phyloP scores from a whole-genome alignment of 30 jellyfish, hydroid and myxozoan species.

The Pseudorhiza aurosa region DNA sequence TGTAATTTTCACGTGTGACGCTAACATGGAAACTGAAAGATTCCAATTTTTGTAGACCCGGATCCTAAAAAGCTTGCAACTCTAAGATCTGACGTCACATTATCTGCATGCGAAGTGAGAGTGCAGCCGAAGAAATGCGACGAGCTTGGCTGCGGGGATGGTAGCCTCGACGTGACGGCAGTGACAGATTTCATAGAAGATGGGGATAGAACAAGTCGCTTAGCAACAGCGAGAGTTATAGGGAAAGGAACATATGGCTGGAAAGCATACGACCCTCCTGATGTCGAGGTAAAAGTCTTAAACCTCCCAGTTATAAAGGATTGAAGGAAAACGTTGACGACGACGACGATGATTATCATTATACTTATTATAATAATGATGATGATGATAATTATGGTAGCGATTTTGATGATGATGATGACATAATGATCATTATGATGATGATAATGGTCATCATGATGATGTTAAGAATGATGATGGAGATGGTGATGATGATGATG shows the following conservation, averaged over 20 bases:
- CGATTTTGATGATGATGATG: no score
- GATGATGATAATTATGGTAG: no score
- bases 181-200: constrained; percentile 65
- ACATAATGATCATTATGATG: no score
- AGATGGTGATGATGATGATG: no score
- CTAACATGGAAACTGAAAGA: no score
- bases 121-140: constrained; percentile 28
- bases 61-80: constrained; percentile 79
- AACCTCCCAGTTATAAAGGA: no score
- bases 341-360: no score
- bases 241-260: constrained; percentile 68
- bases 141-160: constrained; percentile 50
- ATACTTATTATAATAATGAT: no score
- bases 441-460: no score
- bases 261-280: constrained; percentile 73
- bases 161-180: constrained; percentile 50
- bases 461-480: no score
- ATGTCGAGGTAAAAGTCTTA: constrained; percentile 32
- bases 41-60: constrained; percentile 69
- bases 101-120: constrained; percentile 67
- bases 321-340: no score
- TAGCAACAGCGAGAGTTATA: constrained; percentile 67
- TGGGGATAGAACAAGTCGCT: constrained; percentile 60
- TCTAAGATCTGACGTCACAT: constrained; percentile 50
- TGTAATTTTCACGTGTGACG: no score